Percentiles rank a stretch among this genome's conserved stretches.
phyloP scores from a whole-genome alignment of 1,140 invertebrate genomes.

The Caenorhabditis remanei region DNA sequence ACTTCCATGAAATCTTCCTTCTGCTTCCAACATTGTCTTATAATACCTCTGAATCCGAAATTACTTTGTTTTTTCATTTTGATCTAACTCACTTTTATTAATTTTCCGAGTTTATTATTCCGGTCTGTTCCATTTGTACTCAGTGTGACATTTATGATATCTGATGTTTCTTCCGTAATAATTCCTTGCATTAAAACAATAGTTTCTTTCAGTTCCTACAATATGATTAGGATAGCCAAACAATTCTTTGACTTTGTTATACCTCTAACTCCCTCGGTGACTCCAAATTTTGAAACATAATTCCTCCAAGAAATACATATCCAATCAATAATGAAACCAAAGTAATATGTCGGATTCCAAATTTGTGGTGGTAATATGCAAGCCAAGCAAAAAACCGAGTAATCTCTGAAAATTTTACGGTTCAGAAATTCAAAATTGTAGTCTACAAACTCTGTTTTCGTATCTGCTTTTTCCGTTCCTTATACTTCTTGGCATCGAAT shows the following conservation, averaged over 20 bases:
- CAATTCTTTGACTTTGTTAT: not conserved
- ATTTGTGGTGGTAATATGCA: slow-evolving; percentile 63
- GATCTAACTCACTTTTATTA: slow-evolving; percentile 47
- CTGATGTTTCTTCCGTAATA: slow-evolving; percentile 50
- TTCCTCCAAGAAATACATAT: slow-evolving; percentile 59
- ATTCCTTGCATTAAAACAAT: slow-evolving; percentile 60
- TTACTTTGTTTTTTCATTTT: not conserved
- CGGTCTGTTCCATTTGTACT: slow-evolving; percentile 49
- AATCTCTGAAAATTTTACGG: slow-evolving; percentile 27
- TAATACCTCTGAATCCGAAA: slow-evolving; percentile 58
- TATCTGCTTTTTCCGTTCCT: slow-evolving; percentile 51
- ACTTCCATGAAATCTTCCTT: slow-evolving; percentile 61
- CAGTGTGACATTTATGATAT: slow-evolving; percentile 58
- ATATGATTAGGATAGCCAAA: not conserved
- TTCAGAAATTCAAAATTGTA: not conserved
- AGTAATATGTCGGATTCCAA: slow-evolving; percentile 60
- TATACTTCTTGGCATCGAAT: slow-evolving; percentile 60
- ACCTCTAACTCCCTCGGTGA: slow-evolving; percentile 57
- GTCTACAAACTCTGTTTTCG: slow-evolving; percentile 51
- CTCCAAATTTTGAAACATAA: slow-evolving; percentile 58
- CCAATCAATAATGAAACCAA: slow-evolving; percentile 50
- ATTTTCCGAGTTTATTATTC: slow-evolving; percentile 41
- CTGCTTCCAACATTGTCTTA: slow-evolving; percentile 60
- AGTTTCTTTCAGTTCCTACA: slow-evolving; percentile 56
- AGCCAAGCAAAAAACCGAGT: slow-evolving; percentile 57